Evolutionary conservation across 2,113 vertebrate genomes (phyloP), one percentile per base, ranked within the genome.

Genomic region (Gymnobelideus leadbeateri): DNA sequence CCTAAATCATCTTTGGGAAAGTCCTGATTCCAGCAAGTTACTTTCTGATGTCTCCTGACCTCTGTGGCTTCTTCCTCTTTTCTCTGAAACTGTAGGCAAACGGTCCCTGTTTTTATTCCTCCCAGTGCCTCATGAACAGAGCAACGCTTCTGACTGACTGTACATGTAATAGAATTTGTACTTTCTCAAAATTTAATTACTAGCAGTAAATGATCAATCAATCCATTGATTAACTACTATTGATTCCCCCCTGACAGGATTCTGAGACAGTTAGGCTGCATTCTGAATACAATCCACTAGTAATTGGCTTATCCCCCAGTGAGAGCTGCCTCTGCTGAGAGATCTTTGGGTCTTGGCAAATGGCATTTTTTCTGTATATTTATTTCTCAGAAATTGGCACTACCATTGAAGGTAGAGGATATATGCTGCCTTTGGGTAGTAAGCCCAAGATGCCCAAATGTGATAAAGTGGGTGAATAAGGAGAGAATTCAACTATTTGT

Each of bases 171-270:
- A 97, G 97, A 97, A 97, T 98, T 97, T 96, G 96, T 95, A 77
- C 96, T 91, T 97, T 97, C 95, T 96, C 92, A 92, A 91, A 95
- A 95, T 95, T 16, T 0, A 97, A 97, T 94, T 98, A 91, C 95
- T 51, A 26, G 95, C 95, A 43, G 98, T 96, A 96, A 98, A 2
- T 11, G 91, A 97, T 97, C 91, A 98, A 97, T 98, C 37, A n/a
- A 52, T 92, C 95, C 96, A 96, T 98, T 94, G 98, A 98, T 97
- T 97, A 96, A 90, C 95, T 95, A 96, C 94, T 97, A 96, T 98
- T 91, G 98, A 98, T 98, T 54, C n/a, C 95, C 95, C 93, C 93
- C 55, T 90, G 94, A 1, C 12, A n/a, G 84, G 95, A 43, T 94
- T 95, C 92, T 90, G 97, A 97, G 98, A 91, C 2, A 19, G 93